Evolutionary conservation across 2,113 vertebrate species (phyloP).

Genomic region (Trematocara variabile): DNA sequence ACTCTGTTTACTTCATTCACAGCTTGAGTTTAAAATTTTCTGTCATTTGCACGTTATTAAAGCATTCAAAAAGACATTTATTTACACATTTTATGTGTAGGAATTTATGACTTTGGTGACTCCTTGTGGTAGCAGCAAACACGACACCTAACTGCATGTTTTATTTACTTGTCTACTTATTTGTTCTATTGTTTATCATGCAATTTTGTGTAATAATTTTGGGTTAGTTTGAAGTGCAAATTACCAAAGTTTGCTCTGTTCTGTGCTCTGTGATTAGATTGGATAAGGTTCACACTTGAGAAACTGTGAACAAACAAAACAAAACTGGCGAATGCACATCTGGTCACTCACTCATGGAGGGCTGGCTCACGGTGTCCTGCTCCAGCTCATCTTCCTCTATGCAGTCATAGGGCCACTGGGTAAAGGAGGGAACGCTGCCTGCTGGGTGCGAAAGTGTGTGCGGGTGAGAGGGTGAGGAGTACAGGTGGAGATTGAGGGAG

Average conservation of each 20-base stretch:
- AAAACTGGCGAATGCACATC: neutral
- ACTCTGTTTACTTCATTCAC: neutral
- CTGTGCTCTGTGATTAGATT: neutral
- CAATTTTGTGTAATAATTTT: neutral
- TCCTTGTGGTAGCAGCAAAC: slow-evolving; percentile 13
- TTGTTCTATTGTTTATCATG: neutral
- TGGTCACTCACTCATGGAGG: slow-evolving; percentile 72
- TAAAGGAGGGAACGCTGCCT: slow-evolving; percentile 53
- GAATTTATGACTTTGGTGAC: neutral
- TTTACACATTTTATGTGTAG: neutral
- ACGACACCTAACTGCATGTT: neutral
- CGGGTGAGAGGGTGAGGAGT: slow-evolving; percentile 54
- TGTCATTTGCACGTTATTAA: neutral
- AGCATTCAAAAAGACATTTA: neutral
- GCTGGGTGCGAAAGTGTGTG: slow-evolving; percentile 41
- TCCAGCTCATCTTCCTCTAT: slow-evolving; percentile 82
- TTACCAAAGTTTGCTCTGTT: neutral
- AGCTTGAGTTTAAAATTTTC: neutral
- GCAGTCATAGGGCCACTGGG: slow-evolving; percentile 77
- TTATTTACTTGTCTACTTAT: neutral
- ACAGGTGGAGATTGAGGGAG: slow-evolving; percentile 74
- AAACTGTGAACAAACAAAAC: neutral
- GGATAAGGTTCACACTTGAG: neutral
- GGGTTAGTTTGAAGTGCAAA: neutral
- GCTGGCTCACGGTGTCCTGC: slow-evolving; percentile 70